Evolutionary conservation across 92 coral and sea anemone species (phyloP), one percentile per base, ranked within the genome.

Genomic region (Paramuricea clavata): DNA sequence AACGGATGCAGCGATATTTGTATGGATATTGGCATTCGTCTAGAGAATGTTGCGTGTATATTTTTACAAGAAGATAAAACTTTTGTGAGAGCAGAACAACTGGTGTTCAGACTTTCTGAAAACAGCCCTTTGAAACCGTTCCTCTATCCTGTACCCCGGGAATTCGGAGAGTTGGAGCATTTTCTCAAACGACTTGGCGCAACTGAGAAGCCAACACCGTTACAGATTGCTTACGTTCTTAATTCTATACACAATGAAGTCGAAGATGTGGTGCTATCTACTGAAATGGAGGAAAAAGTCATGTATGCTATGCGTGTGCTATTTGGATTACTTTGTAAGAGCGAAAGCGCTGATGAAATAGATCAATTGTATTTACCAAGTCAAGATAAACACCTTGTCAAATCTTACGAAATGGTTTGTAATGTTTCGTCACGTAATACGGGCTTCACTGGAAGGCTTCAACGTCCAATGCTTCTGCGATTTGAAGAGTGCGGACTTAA

Each of bases 101-200:
- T 95, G 12, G 95, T 97, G 31, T 94, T 94, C 81, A 95, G 93
- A 34, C 81, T 93, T 54, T 95, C 98, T 34, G 47, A 42, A 5
- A 33, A 76, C 64, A 8, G 33, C 44, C 43, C 28, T 27, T 36
- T 76, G 44, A 50, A 36, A 27, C 98, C 98, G 17, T 95, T 89
- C 57, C 91, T 95, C 30, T 95, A 94, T 88, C 91, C 93, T 87
- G 98, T 95, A 15, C 98, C 98, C 5, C 93, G 96, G 23, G 98
- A 94, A 60, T 93, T 92, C 81, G 98, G 98, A 47, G 94, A 94
- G 61, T 90, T 94, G 31, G 96, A 94, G 44, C 98, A 95, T 82
- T 85, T 95, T 33, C 75, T 95, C 4, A 94, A 95, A 85, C 92
- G 98, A 44, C 92, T 95, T 49, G 98, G 98, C 27, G 98, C 98